Conservation (phyloP, 1,140 invertebrate species). For the Zaprionus vittiger region DNA sequence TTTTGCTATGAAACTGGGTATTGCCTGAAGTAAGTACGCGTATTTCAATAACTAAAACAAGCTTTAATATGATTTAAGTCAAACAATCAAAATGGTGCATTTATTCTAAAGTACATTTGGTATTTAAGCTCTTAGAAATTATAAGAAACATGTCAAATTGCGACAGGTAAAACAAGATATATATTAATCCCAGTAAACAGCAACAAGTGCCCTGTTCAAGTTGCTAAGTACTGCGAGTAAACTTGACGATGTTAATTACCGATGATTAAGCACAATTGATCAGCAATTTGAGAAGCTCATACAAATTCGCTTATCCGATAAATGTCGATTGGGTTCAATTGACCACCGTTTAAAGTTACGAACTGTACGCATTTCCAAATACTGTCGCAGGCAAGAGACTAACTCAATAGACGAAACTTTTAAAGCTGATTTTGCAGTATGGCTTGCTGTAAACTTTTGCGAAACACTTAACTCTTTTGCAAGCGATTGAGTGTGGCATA, state of each 20-base stretch:
- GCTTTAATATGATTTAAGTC: neutral
- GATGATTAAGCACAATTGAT: constrained; percentile 73
- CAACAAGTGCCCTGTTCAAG: neutral
- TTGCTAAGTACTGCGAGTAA: constrained; percentile 44
- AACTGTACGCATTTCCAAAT: constrained; percentile 2
- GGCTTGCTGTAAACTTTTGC: constrained; percentile 40
- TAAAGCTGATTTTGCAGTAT: constrained; percentile 45
- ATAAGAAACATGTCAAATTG: neutral
- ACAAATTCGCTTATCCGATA: constrained; percentile 27
- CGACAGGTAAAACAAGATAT: neutral
- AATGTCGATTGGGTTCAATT: constrained; percentile 33
- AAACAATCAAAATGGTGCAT: neutral
- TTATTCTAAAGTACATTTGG: neutral
- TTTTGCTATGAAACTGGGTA: neutral
- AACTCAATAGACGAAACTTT: constrained; percentile 43
- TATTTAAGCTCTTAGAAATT: neutral
- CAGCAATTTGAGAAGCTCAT: constrained; percentile 14
- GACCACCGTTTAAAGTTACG: constrained; percentile 29
- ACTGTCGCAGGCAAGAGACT: constrained; percentile 13
- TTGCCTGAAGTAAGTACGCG: neutral
- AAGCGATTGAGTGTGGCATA: neutral
- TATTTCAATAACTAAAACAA: neutral
- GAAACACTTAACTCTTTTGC: constrained; percentile 46
- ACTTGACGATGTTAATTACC: constrained; percentile 51
- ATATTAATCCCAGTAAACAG: neutral